Evolutionary conservation across 2,113 vertebrate species (phyloP).

Genomic region (Aldabrachelys gigantea): DNA sequence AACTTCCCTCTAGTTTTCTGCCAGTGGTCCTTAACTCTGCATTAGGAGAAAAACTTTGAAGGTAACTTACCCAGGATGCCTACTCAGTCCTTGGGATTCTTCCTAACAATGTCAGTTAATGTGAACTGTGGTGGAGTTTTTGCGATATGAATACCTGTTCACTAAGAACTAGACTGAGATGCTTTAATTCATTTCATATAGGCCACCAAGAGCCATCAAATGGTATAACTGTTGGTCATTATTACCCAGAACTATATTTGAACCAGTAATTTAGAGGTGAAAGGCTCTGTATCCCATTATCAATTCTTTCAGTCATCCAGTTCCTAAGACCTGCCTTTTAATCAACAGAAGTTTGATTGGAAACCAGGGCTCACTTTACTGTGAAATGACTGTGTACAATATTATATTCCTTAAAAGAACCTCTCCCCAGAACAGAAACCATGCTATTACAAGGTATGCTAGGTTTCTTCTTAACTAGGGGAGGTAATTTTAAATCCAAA

Average conservation of each 20-base stretch:
- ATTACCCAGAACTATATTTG: background rate
- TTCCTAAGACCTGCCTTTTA: constrained; percentile 12
- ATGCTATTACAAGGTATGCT: background rate
- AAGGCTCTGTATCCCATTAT: background rate
- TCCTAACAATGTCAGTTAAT: background rate
- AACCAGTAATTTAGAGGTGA: background rate
- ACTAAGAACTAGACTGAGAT: background rate
- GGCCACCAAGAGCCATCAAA: background rate
- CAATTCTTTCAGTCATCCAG: background rate
- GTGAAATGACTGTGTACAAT: background rate
- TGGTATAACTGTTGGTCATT: accelerated
- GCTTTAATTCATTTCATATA: accelerated
- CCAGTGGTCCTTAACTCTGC: background rate
- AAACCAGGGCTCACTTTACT: background rate
- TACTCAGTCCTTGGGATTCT: background rate
- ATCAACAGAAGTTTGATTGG: background rate
- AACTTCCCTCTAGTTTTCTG: constrained; percentile 50
- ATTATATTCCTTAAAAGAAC: background rate
- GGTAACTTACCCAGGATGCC: background rate
- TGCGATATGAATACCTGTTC: background rate
- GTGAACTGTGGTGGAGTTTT: background rate
- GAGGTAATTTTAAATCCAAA: constrained; percentile 44
- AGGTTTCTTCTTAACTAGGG: constrained; percentile 9
- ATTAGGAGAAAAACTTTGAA: background rate
- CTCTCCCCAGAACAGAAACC: accelerated